These are phyloP conservation scores for Idaea aversata DNA, from an alignment of 2,888 invertebrate species.

Conservation along the genomic window DNA sequence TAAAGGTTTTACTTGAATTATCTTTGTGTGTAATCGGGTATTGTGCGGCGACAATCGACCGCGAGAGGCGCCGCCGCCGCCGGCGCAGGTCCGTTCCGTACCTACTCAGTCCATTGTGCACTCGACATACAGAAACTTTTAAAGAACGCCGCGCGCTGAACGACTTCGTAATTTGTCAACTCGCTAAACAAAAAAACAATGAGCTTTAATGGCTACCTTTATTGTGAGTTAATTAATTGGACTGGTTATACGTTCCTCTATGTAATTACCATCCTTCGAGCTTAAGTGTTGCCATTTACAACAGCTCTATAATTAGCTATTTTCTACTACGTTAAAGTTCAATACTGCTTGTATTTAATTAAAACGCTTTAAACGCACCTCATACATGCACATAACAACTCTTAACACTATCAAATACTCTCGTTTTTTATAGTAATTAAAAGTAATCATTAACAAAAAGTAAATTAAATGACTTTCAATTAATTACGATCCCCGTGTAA, in stretches of 20 bases:
- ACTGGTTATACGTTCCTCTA: constrained; percentile 45
- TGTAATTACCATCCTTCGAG: constrained; percentile 52
- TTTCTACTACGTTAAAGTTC: constrained; percentile 20
- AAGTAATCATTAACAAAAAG: not conserved
- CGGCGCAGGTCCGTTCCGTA: too few relatives aligned
- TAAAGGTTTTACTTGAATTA: constrained; percentile 76
- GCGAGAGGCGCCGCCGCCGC: constrained; percentile 40
- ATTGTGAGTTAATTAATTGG: constrained; percentile 67
- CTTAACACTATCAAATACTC: not conserved
- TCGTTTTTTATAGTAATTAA: not conserved
- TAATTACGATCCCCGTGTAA: constrained; percentile 24
- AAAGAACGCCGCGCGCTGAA: constrained; percentile 64
- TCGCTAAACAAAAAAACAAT: constrained; percentile 55
- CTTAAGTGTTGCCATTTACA: constrained; percentile 47
- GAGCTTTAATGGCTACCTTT: constrained; percentile 59
- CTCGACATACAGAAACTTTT: constrained; percentile 36
- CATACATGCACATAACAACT: not conserved
- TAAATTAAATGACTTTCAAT: constrained; percentile 16
- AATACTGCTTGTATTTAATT: constrained; percentile 19
- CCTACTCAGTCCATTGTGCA: constrained; percentile 44
- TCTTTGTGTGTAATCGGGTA: constrained; percentile 71
- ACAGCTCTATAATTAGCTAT: constrained; percentile 29
- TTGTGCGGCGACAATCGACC: constrained; percentile 65
- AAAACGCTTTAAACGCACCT: constrained; percentile 1
- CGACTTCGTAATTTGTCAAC: constrained; percentile 67